These are phyloP conservation scores for Terebella lapidaria DNA, from an alignment of 2,888 invertebrate species.

Conservation along the genomic window DNA sequence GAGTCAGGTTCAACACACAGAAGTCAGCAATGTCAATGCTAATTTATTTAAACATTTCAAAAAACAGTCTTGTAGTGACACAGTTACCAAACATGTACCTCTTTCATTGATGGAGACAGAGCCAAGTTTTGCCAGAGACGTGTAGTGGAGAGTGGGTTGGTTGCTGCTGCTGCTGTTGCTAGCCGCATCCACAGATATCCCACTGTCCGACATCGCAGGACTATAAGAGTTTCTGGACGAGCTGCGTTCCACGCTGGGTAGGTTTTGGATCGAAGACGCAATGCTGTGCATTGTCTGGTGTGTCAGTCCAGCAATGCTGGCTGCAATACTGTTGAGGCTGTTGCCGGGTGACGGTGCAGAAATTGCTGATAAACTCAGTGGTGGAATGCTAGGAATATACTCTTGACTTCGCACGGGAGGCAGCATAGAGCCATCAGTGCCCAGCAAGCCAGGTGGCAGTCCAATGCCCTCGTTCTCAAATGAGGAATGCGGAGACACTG, in stretches of 20 bases:
- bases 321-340: not conserved
- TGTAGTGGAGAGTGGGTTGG: slow-evolving; percentile 73
- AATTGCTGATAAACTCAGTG: not conserved
- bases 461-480: slow-evolving; percentile 50
- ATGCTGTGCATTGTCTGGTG: slow-evolving; percentile 20
- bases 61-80: no score
- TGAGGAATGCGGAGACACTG: slow-evolving; percentile 39
- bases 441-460: slow-evolving; percentile 40
- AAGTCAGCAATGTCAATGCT: no score
- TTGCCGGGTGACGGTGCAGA: not conserved
- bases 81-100: no score
- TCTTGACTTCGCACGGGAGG: not conserved
- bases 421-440: slow-evolving; percentile 34
- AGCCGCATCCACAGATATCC: slow-evolving; percentile 49
- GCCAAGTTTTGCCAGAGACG: slow-evolving; percentile 83
- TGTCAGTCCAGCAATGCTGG: slow-evolving; percentile 2
- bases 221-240: slow-evolving; percentile 48
- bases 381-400: not conserved
- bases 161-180: slow-evolving; percentile 38
- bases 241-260: slow-evolving; percentile 25
- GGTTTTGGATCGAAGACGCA: slow-evolving; percentile 19
- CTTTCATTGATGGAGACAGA: slow-evolving; percentile 56
- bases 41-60: no score
- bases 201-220: slow-evolving; percentile 52
- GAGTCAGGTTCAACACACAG: no score